Percentiles rank a stretch among this genome's conserved stretches.
Evolutionary conservation across 2,797 vertebrate genomes (phyloP).

Genomic region (Galaxias olidus): DNA sequence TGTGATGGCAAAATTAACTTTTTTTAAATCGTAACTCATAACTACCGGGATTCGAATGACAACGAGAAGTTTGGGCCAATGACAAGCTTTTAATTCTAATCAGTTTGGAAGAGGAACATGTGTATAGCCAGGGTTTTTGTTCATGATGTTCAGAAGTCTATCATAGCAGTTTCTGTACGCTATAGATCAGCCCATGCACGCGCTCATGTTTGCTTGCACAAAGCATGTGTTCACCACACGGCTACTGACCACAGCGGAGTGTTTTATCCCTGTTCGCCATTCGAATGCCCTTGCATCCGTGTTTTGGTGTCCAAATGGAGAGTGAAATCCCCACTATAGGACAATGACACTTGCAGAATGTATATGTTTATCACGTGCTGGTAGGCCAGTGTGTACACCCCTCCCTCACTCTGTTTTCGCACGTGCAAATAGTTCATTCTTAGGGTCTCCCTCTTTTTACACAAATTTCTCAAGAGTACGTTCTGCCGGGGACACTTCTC

Average conservation of each 20-base stretch:
- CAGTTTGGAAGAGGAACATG: conserved; percentile 26
- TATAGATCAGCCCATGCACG: conserved; percentile 24
- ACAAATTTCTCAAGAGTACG: conserved; percentile 35
- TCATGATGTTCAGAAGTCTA: too few relatives aligned
- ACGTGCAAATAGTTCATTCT: conserved; percentile 66
- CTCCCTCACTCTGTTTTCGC: conserved; percentile 55
- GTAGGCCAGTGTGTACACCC: conserved; percentile 20
- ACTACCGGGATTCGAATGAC: not conserved
- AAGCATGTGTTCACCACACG: too few relatives aligned
- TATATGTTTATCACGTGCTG: conserved; percentile 16
- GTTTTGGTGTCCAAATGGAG: not conserved
- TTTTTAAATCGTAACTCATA: too few relatives aligned
- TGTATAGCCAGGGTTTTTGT: not conserved
- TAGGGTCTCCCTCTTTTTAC: conserved; percentile 67
- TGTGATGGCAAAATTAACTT: too few relatives aligned
- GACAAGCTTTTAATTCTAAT: conserved; percentile 45
- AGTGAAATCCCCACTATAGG: not conserved
- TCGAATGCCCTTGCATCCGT: not conserved
- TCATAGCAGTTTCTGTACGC: conserved; percentile 9
- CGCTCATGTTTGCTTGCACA: not conserved
- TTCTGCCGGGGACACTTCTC: conserved; percentile 44
- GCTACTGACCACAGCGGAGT: too few relatives aligned
- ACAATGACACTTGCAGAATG: conserved; percentile 14
- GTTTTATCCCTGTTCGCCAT: too few relatives aligned
- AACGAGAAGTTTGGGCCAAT: conserved; percentile 26